phyloP scores from a whole-genome alignment of 2,888 invertebrate species.

The Diarsia brunnea region DNA sequence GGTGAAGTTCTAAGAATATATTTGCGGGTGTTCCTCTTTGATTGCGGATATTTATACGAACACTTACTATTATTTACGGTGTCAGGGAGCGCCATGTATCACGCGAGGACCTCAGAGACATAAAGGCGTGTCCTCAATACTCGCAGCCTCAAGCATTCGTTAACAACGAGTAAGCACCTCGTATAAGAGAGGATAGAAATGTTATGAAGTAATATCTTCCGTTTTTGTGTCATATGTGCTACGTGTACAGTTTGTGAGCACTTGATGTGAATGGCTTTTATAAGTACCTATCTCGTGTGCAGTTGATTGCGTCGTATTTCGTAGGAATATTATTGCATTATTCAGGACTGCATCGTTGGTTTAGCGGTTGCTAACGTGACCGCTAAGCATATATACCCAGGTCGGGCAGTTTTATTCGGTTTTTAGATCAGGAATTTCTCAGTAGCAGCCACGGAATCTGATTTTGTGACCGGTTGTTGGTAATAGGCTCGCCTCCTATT shows the following conservation, averaged over 20 bases:
- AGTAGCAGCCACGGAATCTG: too few relatives aligned
- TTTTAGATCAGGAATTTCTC: too few relatives aligned
- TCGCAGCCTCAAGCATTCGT: conserved; percentile 53
- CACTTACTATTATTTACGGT: conserved; percentile 65
- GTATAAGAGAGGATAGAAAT: conserved; percentile 36
- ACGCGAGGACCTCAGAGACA: conserved; percentile 33
- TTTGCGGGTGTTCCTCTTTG: conserved; percentile 40
- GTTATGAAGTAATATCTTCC: conserved; percentile 38
- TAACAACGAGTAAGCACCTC: conserved; percentile 55
- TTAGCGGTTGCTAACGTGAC: too few relatives aligned
- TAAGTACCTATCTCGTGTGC: neutral
- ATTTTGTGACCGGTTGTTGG: too few relatives aligned
- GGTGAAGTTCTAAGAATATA: conserved; percentile 54
- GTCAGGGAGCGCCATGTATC: conserved; percentile 49
- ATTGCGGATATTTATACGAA: conserved; percentile 64
- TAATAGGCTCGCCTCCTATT: too few relatives aligned
- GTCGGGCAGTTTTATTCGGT: too few relatives aligned
- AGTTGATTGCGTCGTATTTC: neutral
- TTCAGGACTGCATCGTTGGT: too few relatives aligned
- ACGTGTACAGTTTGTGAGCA: neutral
- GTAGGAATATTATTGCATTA: neutral
- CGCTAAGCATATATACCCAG: too few relatives aligned
- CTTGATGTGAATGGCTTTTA: conserved; percentile 1
- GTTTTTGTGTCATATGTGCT: conserved; percentile 28
- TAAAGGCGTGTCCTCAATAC: conserved; percentile 52